These are phyloP conservation scores for Oscheius onirici DNA, from an alignment of 2,888 invertebrate species.

Conservation along the genomic window DNA sequence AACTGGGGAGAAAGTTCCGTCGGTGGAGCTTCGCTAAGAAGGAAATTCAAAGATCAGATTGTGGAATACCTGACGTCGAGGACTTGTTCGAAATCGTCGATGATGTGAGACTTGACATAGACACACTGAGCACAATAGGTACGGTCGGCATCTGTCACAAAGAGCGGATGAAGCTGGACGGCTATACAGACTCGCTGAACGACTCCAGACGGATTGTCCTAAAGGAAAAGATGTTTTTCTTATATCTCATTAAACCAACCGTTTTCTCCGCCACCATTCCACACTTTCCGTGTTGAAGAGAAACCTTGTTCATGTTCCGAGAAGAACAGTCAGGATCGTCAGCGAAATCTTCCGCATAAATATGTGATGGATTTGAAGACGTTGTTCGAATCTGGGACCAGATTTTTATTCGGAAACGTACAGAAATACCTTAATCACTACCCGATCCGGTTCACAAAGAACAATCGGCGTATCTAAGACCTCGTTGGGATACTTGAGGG, in stretches of 20 bases:
- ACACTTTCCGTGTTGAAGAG: constrained; percentile 64
- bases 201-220: constrained; percentile 64
- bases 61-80: constrained; percentile 59
- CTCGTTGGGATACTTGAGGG: constrained; percentile 65
- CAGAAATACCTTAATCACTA: constrained; percentile 61
- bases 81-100: constrained; percentile 65
- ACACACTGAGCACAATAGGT: constrained; percentile 71
- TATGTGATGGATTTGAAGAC: constrained; percentile 68
- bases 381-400: constrained; percentile 63
- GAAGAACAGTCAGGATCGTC: constrained; percentile 62
- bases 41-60: not conserved
- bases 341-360: constrained; percentile 67
- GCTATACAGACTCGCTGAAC: constrained; percentile 67
- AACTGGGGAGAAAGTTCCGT: constrained; percentile 68
- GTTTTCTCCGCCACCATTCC: constrained; percentile 68
- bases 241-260: constrained; percentile 45
- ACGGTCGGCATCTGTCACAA: constrained; percentile 70
- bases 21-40: constrained; percentile 64
- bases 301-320: constrained; percentile 64
- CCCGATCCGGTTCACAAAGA: constrained; percentile 63
- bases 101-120: constrained; percentile 66
- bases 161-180: constrained; percentile 70
- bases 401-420: not conserved
- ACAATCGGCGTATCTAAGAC: constrained; percentile 69
- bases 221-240: not conserved